These are phyloP conservation scores for Puntigrus tetrazona DNA, from an alignment of 2,113 vertebrate species.

Conservation along the genomic window DNA sequence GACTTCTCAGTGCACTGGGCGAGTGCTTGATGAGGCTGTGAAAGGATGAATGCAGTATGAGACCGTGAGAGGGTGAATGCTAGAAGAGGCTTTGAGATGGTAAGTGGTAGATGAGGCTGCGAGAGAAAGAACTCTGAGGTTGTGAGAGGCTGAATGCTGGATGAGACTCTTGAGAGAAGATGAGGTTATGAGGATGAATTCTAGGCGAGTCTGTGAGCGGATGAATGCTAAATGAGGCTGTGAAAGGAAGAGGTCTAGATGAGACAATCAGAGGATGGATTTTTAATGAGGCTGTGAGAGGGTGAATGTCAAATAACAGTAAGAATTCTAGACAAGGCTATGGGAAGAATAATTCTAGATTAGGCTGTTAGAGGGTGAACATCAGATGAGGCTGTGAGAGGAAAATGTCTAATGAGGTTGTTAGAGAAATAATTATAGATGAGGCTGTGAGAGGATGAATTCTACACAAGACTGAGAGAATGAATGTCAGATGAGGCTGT, in stretches of 20 bases:
- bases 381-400: neutral
- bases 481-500: neutral
- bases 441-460: neutral
- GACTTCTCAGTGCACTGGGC: neutral
- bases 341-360: neutral
- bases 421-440: neutral
- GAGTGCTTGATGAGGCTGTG: constrained; percentile 20
- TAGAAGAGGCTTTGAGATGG: neutral
- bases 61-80: neutral
- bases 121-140: neutral
- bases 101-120: too few species aligned
- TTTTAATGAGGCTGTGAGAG: neutral
- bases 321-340: neutral
- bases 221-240: neutral
- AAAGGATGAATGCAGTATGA: neutral
- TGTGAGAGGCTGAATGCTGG: neutral
- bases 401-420: neutral
- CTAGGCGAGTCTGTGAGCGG: neutral
- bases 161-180: neutral
- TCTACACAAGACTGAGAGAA: neutral
- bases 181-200: neutral
- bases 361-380: neutral
- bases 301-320: neutral
- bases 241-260: neutral
- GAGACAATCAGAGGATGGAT: neutral